These are phyloP conservation scores for Sebastes goodei DNA, from an alignment of 2,797 vertebrate species.

Conservation along the genomic window DNA sequence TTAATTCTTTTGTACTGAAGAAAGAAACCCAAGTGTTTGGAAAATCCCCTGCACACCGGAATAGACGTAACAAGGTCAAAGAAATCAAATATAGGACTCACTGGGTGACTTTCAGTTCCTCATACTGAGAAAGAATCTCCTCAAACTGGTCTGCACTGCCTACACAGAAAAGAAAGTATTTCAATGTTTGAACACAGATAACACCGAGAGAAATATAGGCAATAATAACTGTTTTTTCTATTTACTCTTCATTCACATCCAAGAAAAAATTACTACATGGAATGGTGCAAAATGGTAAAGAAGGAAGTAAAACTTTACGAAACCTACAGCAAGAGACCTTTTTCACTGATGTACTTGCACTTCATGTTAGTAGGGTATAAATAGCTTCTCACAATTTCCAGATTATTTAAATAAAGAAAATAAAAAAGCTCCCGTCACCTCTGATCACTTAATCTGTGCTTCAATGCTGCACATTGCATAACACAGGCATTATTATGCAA, in stretches of 20 bases:
- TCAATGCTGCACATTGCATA: background rate
- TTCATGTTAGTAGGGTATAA: constrained; percentile 1
- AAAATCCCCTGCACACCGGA: constrained; percentile 13
- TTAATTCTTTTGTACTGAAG: background rate
- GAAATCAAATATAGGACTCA: constrained; percentile 67
- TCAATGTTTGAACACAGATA: background rate
- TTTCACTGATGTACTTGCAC: background rate
- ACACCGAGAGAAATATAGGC: background rate
- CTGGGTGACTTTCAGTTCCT: constrained; percentile 85
- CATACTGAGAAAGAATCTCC: constrained; percentile 81
- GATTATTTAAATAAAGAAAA: background rate
- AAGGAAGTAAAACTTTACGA: constrained; percentile 1
- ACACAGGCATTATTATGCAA: background rate
- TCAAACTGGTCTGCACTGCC: constrained; percentile 82
- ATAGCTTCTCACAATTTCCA: background rate
- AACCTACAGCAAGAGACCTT: background rate
- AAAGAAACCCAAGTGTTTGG: constrained; percentile 4
- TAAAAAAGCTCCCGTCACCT: background rate
- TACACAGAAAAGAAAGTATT: constrained; percentile 33
- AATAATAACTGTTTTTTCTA: no score
- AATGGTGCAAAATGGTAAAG: background rate
- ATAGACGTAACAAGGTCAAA: background rate
- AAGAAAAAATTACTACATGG: background rate
- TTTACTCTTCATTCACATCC: background rate
- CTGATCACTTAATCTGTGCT: background rate